Conservation (phyloP, 2,797 vertebrate species). For the Nannoperca australis region DNA sequence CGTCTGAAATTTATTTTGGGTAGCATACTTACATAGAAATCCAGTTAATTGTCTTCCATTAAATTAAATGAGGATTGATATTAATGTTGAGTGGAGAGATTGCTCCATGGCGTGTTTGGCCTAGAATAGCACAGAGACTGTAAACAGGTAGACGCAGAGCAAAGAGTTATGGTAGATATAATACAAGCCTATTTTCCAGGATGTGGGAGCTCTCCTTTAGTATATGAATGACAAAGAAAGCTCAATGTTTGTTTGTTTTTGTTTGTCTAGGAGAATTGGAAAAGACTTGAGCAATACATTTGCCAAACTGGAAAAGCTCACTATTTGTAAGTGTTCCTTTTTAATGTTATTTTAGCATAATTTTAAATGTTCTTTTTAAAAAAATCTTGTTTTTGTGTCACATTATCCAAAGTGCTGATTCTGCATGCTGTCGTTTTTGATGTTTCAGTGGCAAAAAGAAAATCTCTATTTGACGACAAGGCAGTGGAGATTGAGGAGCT, state of each 20-base stretch:
- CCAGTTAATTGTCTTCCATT: background rate
- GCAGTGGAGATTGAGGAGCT: slow-evolving; percentile 94
- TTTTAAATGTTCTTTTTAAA: background rate
- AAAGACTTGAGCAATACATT: slow-evolving; percentile 97
- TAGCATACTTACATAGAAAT: background rate
- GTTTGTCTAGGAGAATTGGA: slow-evolving; percentile 91
- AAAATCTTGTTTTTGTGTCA: background rate
- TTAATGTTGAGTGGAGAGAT: background rate
- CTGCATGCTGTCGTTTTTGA: slow-evolving; percentile 21
- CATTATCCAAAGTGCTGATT: background rate
- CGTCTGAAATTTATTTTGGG: background rate
- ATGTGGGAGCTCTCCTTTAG: background rate
- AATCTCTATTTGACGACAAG: slow-evolving; percentile 96
- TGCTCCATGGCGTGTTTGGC: background rate
- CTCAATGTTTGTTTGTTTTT: slow-evolving; percentile 19
- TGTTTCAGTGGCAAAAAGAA: slow-evolving; percentile 93
- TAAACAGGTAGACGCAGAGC: background rate
- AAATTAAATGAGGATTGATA: background rate
- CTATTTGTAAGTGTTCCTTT: slow-evolving; percentile 89
- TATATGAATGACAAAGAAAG: background rate
- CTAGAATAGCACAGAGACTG: background rate
- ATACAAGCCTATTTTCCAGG: background rate
- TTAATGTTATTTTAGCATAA: background rate
- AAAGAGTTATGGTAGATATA: background rate
- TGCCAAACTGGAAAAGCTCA: slow-evolving; percentile 96